A percentile compares a stretch with the other conserved stretches of the same genome.
These are phyloP conservation scores for Galaxea fascicularis DNA, from an alignment of 92 coral and sea anemone species.

Conservation along the genomic window DNA sequence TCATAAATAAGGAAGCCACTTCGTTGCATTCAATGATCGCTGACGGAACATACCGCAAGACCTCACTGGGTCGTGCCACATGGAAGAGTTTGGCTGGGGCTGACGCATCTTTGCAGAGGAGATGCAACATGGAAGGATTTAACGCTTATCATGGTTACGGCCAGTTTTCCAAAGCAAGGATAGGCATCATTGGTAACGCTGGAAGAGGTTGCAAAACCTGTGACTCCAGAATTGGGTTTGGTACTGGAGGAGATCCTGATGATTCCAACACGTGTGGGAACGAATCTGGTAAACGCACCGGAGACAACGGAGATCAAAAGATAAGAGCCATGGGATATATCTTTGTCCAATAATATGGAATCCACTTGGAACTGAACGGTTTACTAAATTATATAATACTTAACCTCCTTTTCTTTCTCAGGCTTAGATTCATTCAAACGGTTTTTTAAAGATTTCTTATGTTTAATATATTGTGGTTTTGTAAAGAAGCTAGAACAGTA, in stretches of 20 bases:
- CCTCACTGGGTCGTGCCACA: not conserved
- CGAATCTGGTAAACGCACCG: not conserved
- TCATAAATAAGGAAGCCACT: not conserved
- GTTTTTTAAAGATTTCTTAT: no score
- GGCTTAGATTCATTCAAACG: no score
- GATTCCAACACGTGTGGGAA: not conserved
- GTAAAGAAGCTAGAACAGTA: no score
- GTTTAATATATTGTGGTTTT: no score
- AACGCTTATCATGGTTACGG: not conserved
- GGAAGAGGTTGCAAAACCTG: no score
- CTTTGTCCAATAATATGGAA: not conserved
- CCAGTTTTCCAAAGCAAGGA: not conserved
- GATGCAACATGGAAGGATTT: not conserved
- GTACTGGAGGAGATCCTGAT: not conserved
- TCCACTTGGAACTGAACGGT: no score
- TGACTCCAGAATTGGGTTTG: constrained; percentile 14
- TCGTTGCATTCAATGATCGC: constrained; percentile 1
- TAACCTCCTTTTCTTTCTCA: no score
- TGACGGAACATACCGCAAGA: not conserved
- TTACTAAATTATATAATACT: no score
- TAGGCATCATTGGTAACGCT: not conserved
- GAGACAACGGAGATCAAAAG: not conserved
- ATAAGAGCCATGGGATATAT: not conserved
- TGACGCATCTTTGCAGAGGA: not conserved
- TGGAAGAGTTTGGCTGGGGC: not conserved